These are phyloP conservation scores for Hypercompe scribonia DNA, from an alignment of 2,888 invertebrate genomes.

Conservation along the genomic window DNA sequence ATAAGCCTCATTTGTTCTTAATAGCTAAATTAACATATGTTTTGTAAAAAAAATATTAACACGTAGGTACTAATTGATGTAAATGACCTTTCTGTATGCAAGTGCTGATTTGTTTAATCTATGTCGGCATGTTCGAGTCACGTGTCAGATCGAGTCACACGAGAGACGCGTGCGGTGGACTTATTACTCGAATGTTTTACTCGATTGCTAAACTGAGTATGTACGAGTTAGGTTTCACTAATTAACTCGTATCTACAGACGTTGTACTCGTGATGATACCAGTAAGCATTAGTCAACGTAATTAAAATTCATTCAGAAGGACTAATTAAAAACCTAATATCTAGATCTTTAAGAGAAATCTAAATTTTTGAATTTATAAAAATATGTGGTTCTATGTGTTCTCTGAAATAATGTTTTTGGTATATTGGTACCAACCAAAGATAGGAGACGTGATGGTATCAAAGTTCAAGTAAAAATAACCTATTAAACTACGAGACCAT, in stretches of 20 bases:
- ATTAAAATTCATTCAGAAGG: constrained; percentile 26
- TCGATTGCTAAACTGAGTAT: constrained; percentile 43
- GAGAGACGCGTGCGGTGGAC: constrained; percentile 61
- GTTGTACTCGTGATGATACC: constrained; percentile 22
- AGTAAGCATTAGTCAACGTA: constrained; percentile 32
- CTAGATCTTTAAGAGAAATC: neutral
- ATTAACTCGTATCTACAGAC: constrained; percentile 49
- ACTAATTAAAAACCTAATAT: neutral
- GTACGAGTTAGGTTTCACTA: constrained; percentile 54
- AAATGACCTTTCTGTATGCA: constrained; percentile 37
- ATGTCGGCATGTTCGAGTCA: constrained; percentile 55
- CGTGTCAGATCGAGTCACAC: constrained; percentile 66
- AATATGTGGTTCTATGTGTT: no score
- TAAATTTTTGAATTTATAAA: no score
- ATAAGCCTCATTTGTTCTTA: neutral
- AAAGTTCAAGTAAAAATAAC: neutral
- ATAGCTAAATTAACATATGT: neutral
- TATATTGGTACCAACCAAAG: neutral
- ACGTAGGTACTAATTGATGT: constrained; percentile 26
- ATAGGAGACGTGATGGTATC: neutral
- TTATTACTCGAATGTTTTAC: constrained; percentile 43
- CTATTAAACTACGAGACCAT: no score
- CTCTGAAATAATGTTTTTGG: neutral
- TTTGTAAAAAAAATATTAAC: constrained; percentile 8
- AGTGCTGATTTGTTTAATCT: constrained; percentile 45